Percentiles rank a stretch among this genome's conserved stretches.
phyloP scores from a whole-genome alignment of 2,113 vertebrate species.

The Brachypodius melanocephalos region DNA sequence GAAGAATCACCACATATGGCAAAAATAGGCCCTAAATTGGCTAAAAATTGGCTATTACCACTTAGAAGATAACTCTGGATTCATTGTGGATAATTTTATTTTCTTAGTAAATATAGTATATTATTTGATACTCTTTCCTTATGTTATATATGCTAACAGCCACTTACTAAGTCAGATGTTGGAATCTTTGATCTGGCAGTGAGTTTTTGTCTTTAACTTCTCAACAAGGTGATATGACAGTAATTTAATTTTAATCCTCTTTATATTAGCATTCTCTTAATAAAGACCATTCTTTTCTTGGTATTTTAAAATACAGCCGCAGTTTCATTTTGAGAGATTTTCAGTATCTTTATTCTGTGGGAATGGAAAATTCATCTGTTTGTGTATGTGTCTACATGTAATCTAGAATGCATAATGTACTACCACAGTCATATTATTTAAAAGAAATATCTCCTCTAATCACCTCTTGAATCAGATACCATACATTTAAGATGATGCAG shows the following conservation, averaged over 20 bases:
- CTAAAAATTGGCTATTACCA: not conserved
- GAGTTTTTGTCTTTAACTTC: not conserved
- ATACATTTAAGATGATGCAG: not conserved
- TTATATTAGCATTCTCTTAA: not conserved
- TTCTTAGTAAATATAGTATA: not conserved
- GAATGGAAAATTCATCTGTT: not conserved
- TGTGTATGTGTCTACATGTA: not conserved
- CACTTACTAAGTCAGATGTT: not conserved
- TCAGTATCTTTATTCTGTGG: not conserved
- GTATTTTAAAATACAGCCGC: not conserved
- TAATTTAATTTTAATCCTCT: not conserved
- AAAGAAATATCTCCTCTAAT: not conserved
- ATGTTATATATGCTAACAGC: not conserved
- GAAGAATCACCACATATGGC: not conserved
- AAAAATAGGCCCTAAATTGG: not conserved
- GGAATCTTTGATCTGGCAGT: not conserved
- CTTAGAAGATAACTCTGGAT: not conserved
- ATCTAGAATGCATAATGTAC: not conserved
- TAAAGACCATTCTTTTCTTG: not conserved
- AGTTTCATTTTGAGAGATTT: not conserved
- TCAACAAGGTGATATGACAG: not conserved
- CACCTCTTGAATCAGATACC: not conserved
- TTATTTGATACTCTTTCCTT: not conserved
- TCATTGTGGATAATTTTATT: not conserved
- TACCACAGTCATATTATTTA: not conserved